Base-by-base conservation (phyloP, 2,797 vertebrate species). In the Eremophila alpestris region DNA sequence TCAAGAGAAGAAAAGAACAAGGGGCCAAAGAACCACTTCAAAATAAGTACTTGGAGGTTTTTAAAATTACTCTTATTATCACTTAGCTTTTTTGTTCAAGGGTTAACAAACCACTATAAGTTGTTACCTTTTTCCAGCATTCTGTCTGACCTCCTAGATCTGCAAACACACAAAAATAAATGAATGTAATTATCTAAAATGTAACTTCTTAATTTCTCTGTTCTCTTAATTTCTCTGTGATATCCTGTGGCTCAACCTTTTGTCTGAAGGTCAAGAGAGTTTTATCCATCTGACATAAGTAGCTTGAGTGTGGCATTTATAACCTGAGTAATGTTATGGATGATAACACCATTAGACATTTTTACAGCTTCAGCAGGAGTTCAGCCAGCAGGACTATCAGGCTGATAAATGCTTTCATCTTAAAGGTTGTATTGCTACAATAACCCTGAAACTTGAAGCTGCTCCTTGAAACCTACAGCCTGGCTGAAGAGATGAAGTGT, bases 401-500 rank as follows among this genome's bases (percentile, higher is more conserved):
- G 60, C 84, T 95, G 95, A 95, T 96, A 96, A 95, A 96, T 93
- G 93, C 93, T 94, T 96, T 93, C 58, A 85, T 96, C 91, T 95
- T 87, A 87, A 92, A 96, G 78, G 78, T 87, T 94, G 87, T 79
- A 85, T 82, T 91, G 91, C 95, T 93, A 70, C 93, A 89, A 85
- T 96, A 89, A 93, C 62, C 82, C 67, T 13, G 16, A 93, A 95
- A 91, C 49, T 92, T 93, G 83, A 90, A 80, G 68, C 68, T 93
- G 87, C 34, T 95, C 30, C 81, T 93, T 92, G 89, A 89, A 94
- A 94, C 87, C 85, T 91, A 23, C 59, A 60, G 69, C 84, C 41
- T 64, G 87, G 34, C 87, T 93, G 73, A 95, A 94, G 89, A 89
- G 75, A 74, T 83, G 79, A 91, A 84, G 54, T 64, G 49, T 83